Base-by-base conservation (phyloP, 2,797 vertebrate genomes). In the Lepus oiostolus region DNA sequence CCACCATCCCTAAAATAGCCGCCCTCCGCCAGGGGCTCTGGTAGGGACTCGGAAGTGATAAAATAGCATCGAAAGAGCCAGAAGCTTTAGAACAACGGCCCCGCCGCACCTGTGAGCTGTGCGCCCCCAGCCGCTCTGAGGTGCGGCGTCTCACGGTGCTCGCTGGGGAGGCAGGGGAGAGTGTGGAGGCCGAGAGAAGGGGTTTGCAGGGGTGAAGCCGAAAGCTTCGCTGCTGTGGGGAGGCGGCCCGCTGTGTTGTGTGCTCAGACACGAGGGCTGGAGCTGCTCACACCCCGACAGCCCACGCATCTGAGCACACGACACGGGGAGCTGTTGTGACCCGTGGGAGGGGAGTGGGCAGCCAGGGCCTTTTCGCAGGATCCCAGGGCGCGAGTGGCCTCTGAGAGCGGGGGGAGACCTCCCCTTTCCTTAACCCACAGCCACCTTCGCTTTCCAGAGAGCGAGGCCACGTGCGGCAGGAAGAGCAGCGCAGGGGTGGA, bases 111-210 rank as follows among this genome's bases (percentile, higher is more conserved):
- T 60, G 47, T 16, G 21, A 47, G 81, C 42, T 1, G 9, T 35
- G 67, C 1, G 32, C 12, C 0, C 4, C 0, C 0, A 3, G 71
- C 80, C 17, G 10, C 35, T 71, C 17, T 7, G 82, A 5, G 35
- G 28, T 19, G 74, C 2, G 0, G 28, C 28, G 50, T 9, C 24
- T 35, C 38, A 0, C 38, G 0, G 28, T 70, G 14, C 50, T 52
- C 4, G 8, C 1, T 60, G 7, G 42, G 16, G n/a, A 14, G 26
- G 26, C 7, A 4, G 63, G n/a, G 0, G 19, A 28, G 47, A 67
- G 2, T 9, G 1, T 17, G 67, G 58, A 7, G 5, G 38, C 4
- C 4, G 24, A 4, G 32, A 16, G 32, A n/a, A 32, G 65, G 35
- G 0, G 26, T n/a, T 60, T 28, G 38, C 50, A 4, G n/a, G 72